Evolutionary conservation across 2,888 invertebrate genomes (phyloP), one percentile per base, ranked within the genome.

Genomic region (Agrochola lota): DNA sequence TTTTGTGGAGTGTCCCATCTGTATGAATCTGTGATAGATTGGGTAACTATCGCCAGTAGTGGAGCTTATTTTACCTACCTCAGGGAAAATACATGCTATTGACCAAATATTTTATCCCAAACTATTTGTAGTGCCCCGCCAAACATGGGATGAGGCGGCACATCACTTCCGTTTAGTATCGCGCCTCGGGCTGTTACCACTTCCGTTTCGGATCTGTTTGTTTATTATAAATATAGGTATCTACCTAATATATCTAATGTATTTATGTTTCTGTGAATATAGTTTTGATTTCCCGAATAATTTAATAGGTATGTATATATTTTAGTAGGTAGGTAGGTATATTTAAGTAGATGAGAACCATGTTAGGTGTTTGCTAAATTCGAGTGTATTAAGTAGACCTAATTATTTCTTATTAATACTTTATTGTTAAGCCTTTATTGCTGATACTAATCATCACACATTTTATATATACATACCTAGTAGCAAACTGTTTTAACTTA

Each of bases 181-280:
- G 89, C 90, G 85, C 92, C 91, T 82, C 86, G 76, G 90, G 91
- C 91, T 78, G 87, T 83, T 84, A 90, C 92, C 92, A 91, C 93
- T 91, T 93, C 93, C 93, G 92, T 88, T 83, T 68, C 40, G 80
- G 81, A 87, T 86, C 85, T 84, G 81, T 87, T 74, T 77, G 79
- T 76, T 90, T 71, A 59, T 74, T 20, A 62, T 63, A 60, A 49
- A 72, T 49, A 55, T 26, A 74, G 15, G 9, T 66, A 8, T 8
- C 9, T 43, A 20, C 8, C 0, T 1, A 52, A 1, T n/a, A 3
- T 30, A 30, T 3, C 12, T 63, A n/a, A 40, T 43, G 17, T 68
- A 49, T 30, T 17, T 52, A n/a, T 70, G 20, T 46, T 9, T 70
- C n/a, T 55, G 49, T 57, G 12, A 40, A n/a, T 5, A 4, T 63